Conservation (phyloP, 2,113 vertebrate genomes). For the Eubucco bourcierii region DNA sequence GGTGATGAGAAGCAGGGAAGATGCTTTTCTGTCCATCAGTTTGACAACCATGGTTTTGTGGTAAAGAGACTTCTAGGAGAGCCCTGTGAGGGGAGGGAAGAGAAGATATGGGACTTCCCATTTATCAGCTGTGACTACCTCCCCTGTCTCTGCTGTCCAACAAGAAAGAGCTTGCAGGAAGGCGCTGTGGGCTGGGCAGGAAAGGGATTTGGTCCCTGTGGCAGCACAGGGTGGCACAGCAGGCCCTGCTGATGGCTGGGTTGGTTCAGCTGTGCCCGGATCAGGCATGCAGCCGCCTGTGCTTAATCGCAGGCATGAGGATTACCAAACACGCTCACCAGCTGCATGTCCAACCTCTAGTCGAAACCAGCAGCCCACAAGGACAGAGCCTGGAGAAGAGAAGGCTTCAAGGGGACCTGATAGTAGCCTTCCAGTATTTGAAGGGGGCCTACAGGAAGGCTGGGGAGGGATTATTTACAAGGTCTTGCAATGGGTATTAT, state of each 20-base stretch:
- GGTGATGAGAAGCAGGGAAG: neutral
- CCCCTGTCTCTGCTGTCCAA: neutral
- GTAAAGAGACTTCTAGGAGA: neutral
- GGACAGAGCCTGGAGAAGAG: no score
- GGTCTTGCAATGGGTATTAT: no score
- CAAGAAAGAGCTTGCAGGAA: neutral
- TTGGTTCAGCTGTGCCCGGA: neutral
- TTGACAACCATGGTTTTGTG: neutral
- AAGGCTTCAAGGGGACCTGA: no score
- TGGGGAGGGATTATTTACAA: no score
- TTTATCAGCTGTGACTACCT: neutral
- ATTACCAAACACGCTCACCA: neutral
- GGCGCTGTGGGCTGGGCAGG: neutral
- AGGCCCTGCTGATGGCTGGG: neutral
- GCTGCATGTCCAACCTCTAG: neutral
- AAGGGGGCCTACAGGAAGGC: no score
- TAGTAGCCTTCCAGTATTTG: no score
- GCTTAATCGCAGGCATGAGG: accelerated
- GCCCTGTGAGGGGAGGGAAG: neutral
- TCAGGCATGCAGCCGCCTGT: neutral
- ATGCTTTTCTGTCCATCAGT: neutral
- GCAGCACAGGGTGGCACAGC: neutral
- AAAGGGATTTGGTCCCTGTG: neutral
- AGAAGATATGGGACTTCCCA: neutral
- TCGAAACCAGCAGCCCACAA: neutral